Conservation (phyloP, 1,140 invertebrate genomes). For the Trachymyrmex cornetzi region DNA sequence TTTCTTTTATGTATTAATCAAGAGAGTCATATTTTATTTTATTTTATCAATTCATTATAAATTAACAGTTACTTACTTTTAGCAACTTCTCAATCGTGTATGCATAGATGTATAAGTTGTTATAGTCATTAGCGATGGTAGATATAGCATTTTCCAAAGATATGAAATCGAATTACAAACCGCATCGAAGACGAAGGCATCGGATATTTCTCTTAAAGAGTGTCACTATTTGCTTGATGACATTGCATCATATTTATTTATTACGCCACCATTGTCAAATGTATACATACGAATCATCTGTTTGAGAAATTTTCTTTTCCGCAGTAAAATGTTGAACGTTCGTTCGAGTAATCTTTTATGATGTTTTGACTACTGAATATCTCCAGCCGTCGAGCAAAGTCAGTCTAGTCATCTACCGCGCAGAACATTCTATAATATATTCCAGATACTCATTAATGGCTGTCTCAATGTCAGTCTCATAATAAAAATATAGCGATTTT, state of each 20-base stretch:
- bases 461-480: not conserved
- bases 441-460: slow-evolving; percentile 1
- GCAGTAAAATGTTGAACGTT: not conserved
- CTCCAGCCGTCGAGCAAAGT: slow-evolving; percentile 8
- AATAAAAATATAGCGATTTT: not conserved
- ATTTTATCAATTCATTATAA: not conserved
- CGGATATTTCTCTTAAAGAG: slow-evolving; percentile 16
- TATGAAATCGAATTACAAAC: slow-evolving; percentile 10
- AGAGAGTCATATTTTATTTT: not conserved
- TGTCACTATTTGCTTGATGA: slow-evolving; percentile 6
- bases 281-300: slow-evolving; percentile 26
- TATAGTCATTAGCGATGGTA: not conserved
- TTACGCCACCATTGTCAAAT: slow-evolving; percentile 35
- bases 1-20: not conserved
- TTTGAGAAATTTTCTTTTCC: slow-evolving; percentile 45
- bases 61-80: not conserved
- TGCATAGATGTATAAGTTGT: not conserved
- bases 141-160: not conserved
- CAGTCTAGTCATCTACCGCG: not conserved
- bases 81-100: not conserved
- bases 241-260: slow-evolving; percentile 27
- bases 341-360: not conserved
- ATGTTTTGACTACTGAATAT: slow-evolving; percentile 13
- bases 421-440: not conserved
- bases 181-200: not conserved